Conservation (phyloP, 2,797 vertebrate genomes). For the Falco peregrinus region DNA sequence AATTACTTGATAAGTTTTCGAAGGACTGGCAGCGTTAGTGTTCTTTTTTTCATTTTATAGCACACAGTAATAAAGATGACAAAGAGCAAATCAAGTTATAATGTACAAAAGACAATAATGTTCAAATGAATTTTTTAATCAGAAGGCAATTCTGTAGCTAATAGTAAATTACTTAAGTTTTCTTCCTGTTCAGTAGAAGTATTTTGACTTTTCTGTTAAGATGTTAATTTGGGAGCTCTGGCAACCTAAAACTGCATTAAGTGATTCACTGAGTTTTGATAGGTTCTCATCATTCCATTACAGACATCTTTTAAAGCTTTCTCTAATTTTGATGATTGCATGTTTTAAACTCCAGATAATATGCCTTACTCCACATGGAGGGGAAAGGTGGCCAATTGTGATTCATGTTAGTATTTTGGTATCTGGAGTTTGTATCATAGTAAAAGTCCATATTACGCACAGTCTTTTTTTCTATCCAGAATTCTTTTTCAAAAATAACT, state of each 20-base stretch:
- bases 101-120: background rate
- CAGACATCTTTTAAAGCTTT: background rate
- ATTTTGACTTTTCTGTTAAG: background rate
- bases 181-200: background rate
- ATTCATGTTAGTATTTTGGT: background rate
- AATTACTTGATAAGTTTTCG: background rate
- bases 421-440: background rate
- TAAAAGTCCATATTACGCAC: background rate
- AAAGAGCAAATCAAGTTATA: background rate
- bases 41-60: background rate
- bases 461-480: background rate
- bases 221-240: background rate
- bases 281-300: background rate
- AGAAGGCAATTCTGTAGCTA: background rate
- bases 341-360: background rate
- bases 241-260: background rate
- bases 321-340: background rate
- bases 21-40: background rate
- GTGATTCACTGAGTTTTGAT: background rate
- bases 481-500: background rate
- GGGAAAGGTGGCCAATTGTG: background rate
- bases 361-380: background rate
- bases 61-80: background rate
- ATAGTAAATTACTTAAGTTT: background rate
- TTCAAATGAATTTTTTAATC: background rate